Conservation (phyloP, 2,797 vertebrate species). For the Anomalospiza imberbis region DNA sequence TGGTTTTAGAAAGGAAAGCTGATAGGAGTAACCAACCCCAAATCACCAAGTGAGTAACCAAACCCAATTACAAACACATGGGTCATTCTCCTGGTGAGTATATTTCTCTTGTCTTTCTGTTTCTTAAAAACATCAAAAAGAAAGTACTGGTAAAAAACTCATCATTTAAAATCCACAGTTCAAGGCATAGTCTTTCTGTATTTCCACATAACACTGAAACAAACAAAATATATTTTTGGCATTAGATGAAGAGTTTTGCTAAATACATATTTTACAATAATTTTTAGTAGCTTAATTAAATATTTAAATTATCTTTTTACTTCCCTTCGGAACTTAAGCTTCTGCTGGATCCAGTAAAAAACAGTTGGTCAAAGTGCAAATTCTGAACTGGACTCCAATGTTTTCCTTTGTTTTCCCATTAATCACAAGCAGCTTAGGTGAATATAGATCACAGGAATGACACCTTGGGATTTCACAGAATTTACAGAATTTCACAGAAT, state of each 20-base stretch:
- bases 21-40: background rate
- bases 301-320: background rate
- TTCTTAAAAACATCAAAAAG: background rate
- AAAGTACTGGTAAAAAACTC: background rate
- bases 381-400: background rate
- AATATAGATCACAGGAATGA: background rate
- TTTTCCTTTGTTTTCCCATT: background rate
- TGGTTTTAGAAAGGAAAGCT: background rate
- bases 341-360: conserved; percentile 7
- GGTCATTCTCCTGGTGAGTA: background rate
- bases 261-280: background rate
- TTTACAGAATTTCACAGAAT: too few relatives aligned
- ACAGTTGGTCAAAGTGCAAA: background rate
- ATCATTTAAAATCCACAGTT: background rate
- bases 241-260: background rate
- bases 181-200: conserved; percentile 1
- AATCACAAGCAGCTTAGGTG: background rate
- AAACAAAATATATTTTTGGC: background rate
- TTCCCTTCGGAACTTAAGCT: conserved; percentile 34
- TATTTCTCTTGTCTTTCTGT: background rate
- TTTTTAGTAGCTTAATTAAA: conserved; percentile 56
- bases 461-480: too few relatives aligned
- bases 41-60: background rate
- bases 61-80: background rate
- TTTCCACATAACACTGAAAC: background rate